Conservation (phyloP, 2,888 invertebrate species). For the Drosophila fulvimacula region DNA sequence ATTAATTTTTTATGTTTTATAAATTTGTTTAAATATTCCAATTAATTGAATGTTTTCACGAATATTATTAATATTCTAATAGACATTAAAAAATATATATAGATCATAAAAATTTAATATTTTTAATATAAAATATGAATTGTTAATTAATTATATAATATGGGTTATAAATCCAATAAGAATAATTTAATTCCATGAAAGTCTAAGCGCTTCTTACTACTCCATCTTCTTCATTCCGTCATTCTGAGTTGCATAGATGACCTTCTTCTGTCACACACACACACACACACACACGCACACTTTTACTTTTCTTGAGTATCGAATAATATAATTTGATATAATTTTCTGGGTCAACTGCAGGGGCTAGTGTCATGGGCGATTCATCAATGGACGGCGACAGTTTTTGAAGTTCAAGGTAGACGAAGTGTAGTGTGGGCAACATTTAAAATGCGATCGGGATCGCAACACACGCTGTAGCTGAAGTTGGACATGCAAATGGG, state of each 20-base stretch:
- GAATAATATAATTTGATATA: neutral
- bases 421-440: conserved; percentile 11
- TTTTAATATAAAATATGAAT: too few species aligned
- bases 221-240: too few species aligned
- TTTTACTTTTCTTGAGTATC: neutral
- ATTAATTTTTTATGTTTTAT: too few species aligned
- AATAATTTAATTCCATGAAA: too few species aligned
- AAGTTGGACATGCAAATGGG: conserved; percentile 58
- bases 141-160: too few species aligned
- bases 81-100: too few species aligned
- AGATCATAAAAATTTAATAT: too few species aligned
- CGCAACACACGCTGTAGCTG: conserved; percentile 14
- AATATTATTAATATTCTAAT: too few species aligned
- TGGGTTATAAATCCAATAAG: too few species aligned
- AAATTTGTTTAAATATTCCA: too few species aligned
- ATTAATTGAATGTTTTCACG: too few species aligned
- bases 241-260: neutral
- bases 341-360: conserved; percentile 9
- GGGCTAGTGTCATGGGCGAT: neutral
- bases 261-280: neutral
- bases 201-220: too few species aligned
- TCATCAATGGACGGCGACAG: neutral
- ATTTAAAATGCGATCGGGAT: conserved; percentile 63
- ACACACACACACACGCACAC: neutral
- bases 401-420: conserved; percentile 53